Conservation (phyloP, 2,888 invertebrate genomes). For the Itoplectis maculator region DNA sequence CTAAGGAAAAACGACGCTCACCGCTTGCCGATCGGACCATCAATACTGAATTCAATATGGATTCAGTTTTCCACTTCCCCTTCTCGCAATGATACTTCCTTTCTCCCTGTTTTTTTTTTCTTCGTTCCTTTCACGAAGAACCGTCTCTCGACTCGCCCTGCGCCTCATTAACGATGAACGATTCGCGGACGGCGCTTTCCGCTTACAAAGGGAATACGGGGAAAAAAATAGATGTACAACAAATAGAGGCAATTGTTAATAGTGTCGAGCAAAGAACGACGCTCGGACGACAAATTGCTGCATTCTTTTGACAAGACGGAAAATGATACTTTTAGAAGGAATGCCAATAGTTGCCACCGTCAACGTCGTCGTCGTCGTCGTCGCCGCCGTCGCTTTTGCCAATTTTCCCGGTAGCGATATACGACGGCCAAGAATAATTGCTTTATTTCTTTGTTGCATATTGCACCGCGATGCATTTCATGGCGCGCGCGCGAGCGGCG, state of each 20-base stretch:
- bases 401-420: no score
- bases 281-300: constrained; percentile 10
- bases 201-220: background rate
- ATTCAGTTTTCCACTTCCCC: background rate
- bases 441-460: background rate
- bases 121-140: background rate
- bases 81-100: background rate
- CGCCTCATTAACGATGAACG: background rate
- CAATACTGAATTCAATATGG: background rate
- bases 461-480: background rate
- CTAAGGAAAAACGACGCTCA: background rate
- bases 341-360: background rate
- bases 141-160: background rate
- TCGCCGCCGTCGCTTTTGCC: no score
- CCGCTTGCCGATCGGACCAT: background rate
- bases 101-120: background rate
- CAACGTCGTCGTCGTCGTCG: no score
- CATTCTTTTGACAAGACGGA: background rate
- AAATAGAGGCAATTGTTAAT: constrained; percentile 11
- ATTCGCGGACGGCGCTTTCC: background rate
- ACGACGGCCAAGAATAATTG: background rate
- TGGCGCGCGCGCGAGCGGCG: no score
- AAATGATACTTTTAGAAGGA: background rate
- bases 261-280: background rate
- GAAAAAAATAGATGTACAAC: background rate